Base-by-base conservation (phyloP, 2,113 vertebrate species). In the Platysteira castanea region DNA sequence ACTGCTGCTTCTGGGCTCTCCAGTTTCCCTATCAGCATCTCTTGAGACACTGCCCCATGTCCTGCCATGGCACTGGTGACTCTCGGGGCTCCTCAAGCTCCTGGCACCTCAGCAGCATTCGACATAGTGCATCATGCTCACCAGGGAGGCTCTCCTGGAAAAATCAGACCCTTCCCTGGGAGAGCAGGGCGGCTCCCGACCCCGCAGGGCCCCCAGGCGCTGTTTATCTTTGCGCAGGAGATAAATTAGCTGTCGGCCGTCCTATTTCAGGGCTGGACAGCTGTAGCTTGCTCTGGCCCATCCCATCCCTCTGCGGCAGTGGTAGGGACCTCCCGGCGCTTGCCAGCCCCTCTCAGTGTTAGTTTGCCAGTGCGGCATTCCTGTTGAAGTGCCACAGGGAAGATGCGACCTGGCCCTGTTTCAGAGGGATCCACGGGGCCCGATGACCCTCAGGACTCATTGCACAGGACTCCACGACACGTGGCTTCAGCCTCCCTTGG, bases 221-320 rank as follows among this genome's bases (percentile, higher is more conserved):
- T 96, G 94, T 96, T 96, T 94, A 94, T 93, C 92, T 96, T 96
- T 94, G 67, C 21, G 0, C 57, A 52, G 61, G 79, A 96, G 89
- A 95, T 94, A 93, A 94, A 96, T 87, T 77, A 95, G 80, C 92
- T 92, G 89, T 92, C 30, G 3, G 70, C 87, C 80, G 6, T 92
- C 92, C 75, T 39, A 26, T 88, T 92, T 82, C 9, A 9, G 65
- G 65, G 65, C 83, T 79, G 89, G 87, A 88, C 94, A 94, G 92
- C 83, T 83, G 76, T 37, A 93, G 53, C 67, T 83, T 2, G 17
- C 31, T 12, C 67, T 63, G 39, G 79, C 57, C 70, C 65, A 23
- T 71, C 75, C 52, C 63, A 86, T 52, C 50, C 46, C 0, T 0
- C 53, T 16, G 23, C 2, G 0, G 93, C n/a, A 82, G 27, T 24